Evolutionary conservation across 2,113 vertebrate genomes (phyloP).

Genomic region (Syrmaticus mikado): DNA sequence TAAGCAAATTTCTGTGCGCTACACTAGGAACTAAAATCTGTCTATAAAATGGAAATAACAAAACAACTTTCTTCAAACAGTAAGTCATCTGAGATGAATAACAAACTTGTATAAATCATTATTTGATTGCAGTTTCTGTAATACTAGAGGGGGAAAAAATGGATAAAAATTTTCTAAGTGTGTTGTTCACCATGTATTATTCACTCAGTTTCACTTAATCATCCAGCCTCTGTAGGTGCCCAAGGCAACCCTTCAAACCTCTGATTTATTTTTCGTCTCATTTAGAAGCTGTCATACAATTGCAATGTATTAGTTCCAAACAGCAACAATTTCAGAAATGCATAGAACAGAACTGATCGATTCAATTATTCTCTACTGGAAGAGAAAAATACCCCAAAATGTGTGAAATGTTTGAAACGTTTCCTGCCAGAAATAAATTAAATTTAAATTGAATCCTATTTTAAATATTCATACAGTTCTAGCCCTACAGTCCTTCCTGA

Average conservation of each 20-base stretch:
- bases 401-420: background rate
- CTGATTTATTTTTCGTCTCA: conserved; percentile 30
- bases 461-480: background rate
- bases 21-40: background rate
- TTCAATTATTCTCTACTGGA: background rate
- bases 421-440: background rate
- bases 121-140: background rate
- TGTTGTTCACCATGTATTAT: background rate
- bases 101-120: background rate
- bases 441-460: background rate
- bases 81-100: background rate
- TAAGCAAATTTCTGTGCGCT: background rate
- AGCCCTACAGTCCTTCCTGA: background rate
- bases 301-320: background rate
- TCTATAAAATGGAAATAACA: background rate
- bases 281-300: background rate
- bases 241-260: background rate
- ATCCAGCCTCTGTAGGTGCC: background rate
- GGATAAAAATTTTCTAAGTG: background rate
- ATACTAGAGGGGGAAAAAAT: background rate
- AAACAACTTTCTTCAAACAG: background rate
- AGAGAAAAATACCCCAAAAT: background rate
- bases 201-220: background rate
- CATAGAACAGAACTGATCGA: background rate
- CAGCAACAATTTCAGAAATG: background rate